Base-by-base conservation (phyloP, 2,888 invertebrate species). In the Crepidodera aurea region DNA sequence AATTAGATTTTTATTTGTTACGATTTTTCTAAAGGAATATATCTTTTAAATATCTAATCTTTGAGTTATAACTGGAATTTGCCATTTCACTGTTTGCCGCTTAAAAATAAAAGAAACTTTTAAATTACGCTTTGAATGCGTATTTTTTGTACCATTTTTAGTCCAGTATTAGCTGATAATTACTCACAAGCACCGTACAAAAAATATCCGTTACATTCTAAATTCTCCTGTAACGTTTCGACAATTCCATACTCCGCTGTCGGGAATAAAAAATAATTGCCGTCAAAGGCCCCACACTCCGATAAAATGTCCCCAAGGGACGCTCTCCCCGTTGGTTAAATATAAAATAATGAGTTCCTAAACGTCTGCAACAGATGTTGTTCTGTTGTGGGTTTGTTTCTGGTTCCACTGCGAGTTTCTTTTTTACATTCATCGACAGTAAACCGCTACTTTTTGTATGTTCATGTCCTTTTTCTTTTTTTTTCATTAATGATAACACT, bases 301-400 rank as follows among this genome's bases (percentile, higher is more conserved):
- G 16, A 16, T 46, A 48, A 48, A 48, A 8, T 10, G 27, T 27
- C 27, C 48, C 48, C 48, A 3, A 48, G 13, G 27, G 48, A 2
- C 42, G n/a, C 27, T 6, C 10, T 48, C 22, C 22, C 44, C 48
- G 48, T 27, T 29, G 48, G 15, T 44, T 48, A 48, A 48, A 48
- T 29, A 48, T 48, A 27, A 48, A 48, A 48, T 48, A 48, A 48
- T 48, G 48, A 48, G 48, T 27, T 48, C 13, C 48, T 48, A 27
- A 48, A 48, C 48, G 48, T 48, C 48, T 27, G 48, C 48, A 48
- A 48, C 48, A 48, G 48, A 48, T 48, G 48, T 27, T 48, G 27
- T 13, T 15, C 29, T 48, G 48, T 48, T 44, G 10, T 16, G 12
- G 44, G 44, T 22, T 48, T 25, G 40, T 40, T 40, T 40, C 10